A percentile compares a stretch with the other conserved stretches of the same genome.
phyloP scores from a whole-genome alignment of 2,888 invertebrate genomes.

The Noctuana brunneofusca region DNA sequence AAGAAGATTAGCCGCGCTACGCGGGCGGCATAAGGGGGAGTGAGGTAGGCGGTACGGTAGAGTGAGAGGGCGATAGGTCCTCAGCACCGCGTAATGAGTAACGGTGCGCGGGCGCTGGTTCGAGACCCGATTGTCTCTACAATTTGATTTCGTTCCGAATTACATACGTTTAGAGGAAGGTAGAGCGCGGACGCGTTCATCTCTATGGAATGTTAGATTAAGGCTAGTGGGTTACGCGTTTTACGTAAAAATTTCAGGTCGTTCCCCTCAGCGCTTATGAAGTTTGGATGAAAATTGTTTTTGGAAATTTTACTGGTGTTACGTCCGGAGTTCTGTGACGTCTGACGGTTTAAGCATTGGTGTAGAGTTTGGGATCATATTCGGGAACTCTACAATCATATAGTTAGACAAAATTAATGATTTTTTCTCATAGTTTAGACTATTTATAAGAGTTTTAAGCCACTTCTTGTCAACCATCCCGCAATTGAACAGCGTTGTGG shows the following conservation, averaged over 20 bases:
- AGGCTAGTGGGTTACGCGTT: slow-evolving; percentile 23
- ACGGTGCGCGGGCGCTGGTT: slow-evolving; percentile 66
- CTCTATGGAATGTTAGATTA: slow-evolving; percentile 9
- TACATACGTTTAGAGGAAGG: slow-evolving; percentile 48
- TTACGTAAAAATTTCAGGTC: slow-evolving; percentile 18
- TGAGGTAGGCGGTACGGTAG: slow-evolving; percentile 64
- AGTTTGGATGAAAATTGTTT: neutral
- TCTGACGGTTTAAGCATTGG: neutral
- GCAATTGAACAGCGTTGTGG: neutral
- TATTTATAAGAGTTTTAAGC: too few relatives aligned
- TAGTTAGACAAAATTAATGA: too few relatives aligned
- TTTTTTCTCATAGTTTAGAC: too few relatives aligned
- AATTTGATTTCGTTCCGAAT: slow-evolving; percentile 61
- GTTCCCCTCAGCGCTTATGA: neutral
- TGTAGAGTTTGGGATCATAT: too few relatives aligned
- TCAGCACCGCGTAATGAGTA: slow-evolving; percentile 49
- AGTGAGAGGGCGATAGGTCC: slow-evolving; percentile 53
- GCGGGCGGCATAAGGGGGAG: slow-evolving; percentile 61
- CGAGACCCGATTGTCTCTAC: slow-evolving; percentile 58
- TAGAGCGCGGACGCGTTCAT: slow-evolving; percentile 2
- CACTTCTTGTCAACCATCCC: neutral
- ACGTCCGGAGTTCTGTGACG: too few relatives aligned
- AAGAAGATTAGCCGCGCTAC: slow-evolving; percentile 52
- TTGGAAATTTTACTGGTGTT: neutral
- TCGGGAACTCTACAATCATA: too few relatives aligned